Evolutionary conservation across 2,888 invertebrate genomes (phyloP).

Genomic region (Ectropis crepuscularia): DNA sequence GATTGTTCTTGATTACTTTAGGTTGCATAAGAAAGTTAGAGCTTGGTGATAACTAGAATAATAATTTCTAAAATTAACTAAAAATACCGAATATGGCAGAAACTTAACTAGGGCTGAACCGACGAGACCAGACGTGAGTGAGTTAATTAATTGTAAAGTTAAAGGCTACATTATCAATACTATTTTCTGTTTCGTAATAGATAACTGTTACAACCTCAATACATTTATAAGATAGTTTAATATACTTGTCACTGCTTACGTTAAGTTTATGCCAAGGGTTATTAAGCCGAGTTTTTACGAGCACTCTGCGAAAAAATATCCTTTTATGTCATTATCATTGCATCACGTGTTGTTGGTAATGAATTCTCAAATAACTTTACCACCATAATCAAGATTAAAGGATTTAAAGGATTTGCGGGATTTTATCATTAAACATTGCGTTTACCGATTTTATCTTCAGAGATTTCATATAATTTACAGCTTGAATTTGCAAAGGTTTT

Average conservation of each 20-base stretch:
- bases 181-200: background rate
- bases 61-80: too few relatives aligned
- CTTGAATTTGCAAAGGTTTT: constrained; percentile 7
- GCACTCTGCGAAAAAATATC: constrained; percentile 38
- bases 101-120: too few relatives aligned
- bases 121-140: too few relatives aligned
- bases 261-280: constrained; percentile 26
- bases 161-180: too few relatives aligned
- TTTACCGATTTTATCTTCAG: constrained; percentile 18
- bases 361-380: constrained; percentile 48
- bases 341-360: constrained; percentile 45
- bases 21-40: too few relatives aligned
- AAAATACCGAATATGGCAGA: too few relatives aligned
- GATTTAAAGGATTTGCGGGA: constrained; percentile 28
- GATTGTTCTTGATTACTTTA: too few relatives aligned
- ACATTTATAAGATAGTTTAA: background rate
- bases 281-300: constrained; percentile 42
- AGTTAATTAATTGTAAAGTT: too few relatives aligned
- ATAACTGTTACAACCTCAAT: background rate
- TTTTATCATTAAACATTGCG: constrained; percentile 14
- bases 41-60: too few relatives aligned
- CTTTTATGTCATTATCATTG: constrained; percentile 52
- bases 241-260: background rate
- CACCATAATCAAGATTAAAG: constrained; percentile 32
- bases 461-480: constrained; percentile 5